Evolutionary conservation across 2,888 invertebrate genomes (phyloP), one percentile per base, ranked within the genome.

Genomic region (Balanococcus diminutus): DNA sequence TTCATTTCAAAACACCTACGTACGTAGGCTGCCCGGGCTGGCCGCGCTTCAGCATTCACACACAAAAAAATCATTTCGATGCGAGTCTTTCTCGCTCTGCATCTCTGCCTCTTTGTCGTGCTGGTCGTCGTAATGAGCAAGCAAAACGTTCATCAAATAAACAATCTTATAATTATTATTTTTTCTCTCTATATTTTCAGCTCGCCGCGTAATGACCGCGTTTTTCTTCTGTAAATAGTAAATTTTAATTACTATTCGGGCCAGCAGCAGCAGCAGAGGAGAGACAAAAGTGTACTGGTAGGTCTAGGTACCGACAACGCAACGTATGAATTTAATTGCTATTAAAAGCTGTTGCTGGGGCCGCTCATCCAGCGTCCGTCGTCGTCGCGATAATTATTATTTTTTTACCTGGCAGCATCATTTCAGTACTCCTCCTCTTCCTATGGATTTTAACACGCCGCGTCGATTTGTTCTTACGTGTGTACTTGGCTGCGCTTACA

Each of bases 71-170:
- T 42, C 81, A 42, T 46, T 81, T 36, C 79, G 79, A 81, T 36
- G 79, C 16, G 72, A 19, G 28, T 51, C 51, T 82, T 22, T 82
- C 82, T 28, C 81, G 28, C 39, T 25, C 28, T 9, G 22, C 46
- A 28, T 82, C 25, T 42, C 25, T 9, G 19, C 19, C n/a, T 51
- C 51, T 51, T 19, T 51, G 6, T 51, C 51, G 6, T 51, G 51
- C 51, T n/a, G 19, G 82, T 28, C 46, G 51, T 28, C 28, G 83
- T 56, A 83, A 83, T 83, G 83, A 83, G 56, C 83, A 22, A 83
- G 83, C 83, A 83, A 83, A 83, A 83, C 56, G 83, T 83, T 83
- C 56, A 83, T 83, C 83, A 56, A 83, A 83, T 56, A 83, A 83
- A 83, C 83, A 83, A 82, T 82, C 82, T 82, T 83, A 28, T 83